These are phyloP conservation scores for Pissodes strobi DNA, from an alignment of 1,140 invertebrate genomes.

Conservation along the genomic window DNA sequence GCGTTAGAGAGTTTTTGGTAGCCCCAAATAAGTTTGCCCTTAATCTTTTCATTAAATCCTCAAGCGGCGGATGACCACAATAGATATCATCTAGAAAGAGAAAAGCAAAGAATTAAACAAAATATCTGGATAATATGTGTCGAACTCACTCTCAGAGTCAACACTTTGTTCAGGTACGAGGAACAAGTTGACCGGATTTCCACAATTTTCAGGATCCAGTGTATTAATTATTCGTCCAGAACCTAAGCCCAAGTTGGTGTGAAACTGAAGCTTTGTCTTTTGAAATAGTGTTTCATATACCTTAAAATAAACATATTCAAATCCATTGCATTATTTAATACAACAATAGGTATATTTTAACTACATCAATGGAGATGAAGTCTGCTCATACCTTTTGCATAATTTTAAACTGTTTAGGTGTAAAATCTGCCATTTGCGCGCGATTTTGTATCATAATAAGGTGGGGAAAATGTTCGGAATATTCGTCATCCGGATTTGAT, in stretches of 20 bases:
- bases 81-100: conserved; percentile 55
- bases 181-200: conserved; percentile 71
- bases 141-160: conserved; percentile 62
- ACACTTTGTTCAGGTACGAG: conserved; percentile 65
- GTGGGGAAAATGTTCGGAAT: conserved; percentile 75
- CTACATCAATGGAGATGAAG: neutral
- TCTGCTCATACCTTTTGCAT: conserved; percentile 72
- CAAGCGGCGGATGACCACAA: conserved; percentile 69
- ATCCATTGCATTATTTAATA: neutral
- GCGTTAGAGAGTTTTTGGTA: conserved; percentile 67
- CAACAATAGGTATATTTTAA: too few relatives aligned
- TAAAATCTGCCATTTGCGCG: conserved; percentile 71
- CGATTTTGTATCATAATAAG: conserved; percentile 79
- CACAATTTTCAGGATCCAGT: conserved; percentile 60
- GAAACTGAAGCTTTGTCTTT: conserved; percentile 70
- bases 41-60: conserved; percentile 67
- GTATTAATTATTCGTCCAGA: conserved; percentile 62
- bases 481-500: conserved; percentile 67
- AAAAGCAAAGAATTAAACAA: neutral
- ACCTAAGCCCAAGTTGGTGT: conserved; percentile 69
- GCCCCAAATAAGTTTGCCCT: conserved; percentile 72
- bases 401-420: conserved; percentile 63
- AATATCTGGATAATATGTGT: neutral
- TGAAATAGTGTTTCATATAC: conserved; percentile 68
- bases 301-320: conserved; percentile 53